Base-by-base conservation (phyloP, 1,140 invertebrate species). In the Saccostrea glomerata region DNA sequence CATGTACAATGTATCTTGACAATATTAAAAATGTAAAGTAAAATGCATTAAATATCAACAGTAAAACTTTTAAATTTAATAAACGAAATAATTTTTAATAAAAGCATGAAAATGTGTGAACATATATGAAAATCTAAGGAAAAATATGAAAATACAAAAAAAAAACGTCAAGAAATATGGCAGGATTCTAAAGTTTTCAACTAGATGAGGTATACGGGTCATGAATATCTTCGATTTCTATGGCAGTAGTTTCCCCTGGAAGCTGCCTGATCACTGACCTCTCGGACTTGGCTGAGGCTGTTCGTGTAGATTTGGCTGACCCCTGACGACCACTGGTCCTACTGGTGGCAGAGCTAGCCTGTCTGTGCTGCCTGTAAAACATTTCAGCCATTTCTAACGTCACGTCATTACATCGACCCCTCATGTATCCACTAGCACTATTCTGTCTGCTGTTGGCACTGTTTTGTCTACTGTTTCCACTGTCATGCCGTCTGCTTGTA, bases 221-320 rank as follows among this genome's bases (percentile, higher is more conserved):
- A 54, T 87, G 83, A 70, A 87, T 73, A 83, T 89, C 84, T 23
- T 89, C 86, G 56, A 89, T 87, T 56, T 87, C 66, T 6, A 89
- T 86, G 4, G 87, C 89, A 85, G 86, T 56, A 86, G 85, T 88
- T 66, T 86, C 84, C 73, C 89, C 89, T 66, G 89, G 89, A 40
- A 89, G 66, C 55, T 85, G 82, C 54, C 82, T 66, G 17, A 9
- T 58, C 20, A 56, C 6, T 56, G 73, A 82, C 25, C 55, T 23
- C 20, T 87, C 66, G 23, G 89, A 89, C 30, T 87, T 83, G 55
- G 77, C 82, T 60, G 86, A 83, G 30, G 40, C 30, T 30, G 84
- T 63, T 66, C 84, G 54, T 56, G 77, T 73, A 54, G 89, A 89
- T 60, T 58, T 87, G 23, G 86, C 86, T 17, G 86, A 87, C 6